Percentiles rank a stretch among this genome's conserved stretches.
Evolutionary conservation across 2,888 invertebrate species (phyloP).

Genomic region (Chrysomela aeneicollis): DNA sequence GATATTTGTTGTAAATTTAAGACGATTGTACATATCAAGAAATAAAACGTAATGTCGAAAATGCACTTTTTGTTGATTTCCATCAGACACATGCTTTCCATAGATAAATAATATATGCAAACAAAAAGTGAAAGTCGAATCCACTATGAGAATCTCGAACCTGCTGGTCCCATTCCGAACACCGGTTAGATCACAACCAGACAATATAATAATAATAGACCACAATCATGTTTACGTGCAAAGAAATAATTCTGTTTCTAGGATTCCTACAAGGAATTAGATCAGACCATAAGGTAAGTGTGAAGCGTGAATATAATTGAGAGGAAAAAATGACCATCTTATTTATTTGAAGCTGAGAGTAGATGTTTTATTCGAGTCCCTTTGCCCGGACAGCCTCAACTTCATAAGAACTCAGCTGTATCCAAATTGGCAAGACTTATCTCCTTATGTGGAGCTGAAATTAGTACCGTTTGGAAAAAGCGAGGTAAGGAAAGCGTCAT

Average conservation of each 20-base stretch:
- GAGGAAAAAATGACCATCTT: too few species aligned
- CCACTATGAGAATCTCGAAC: neutral
- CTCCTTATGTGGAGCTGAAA: constrained; percentile 63
- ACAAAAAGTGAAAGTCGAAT: neutral
- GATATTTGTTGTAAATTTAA: constrained; percentile 11
- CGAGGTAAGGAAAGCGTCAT: constrained; percentile 59
- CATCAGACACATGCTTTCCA: too few species aligned
- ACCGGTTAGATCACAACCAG: neutral
- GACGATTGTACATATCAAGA: constrained; percentile 16
- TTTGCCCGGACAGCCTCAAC: constrained; percentile 68
- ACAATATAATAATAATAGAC: neutral
- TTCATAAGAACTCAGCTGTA: constrained; percentile 67
- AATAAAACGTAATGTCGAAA: neutral
- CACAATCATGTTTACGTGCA: neutral
- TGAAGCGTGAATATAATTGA: too few species aligned
- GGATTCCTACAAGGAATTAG: neutral
- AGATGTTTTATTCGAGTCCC: constrained; percentile 68
- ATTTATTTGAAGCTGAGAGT: constrained; percentile 61
- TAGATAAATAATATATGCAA: too few species aligned
- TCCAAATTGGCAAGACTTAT: constrained; percentile 63
- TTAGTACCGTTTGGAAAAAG: constrained; percentile 74
- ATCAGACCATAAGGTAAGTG: constrained; percentile 1
- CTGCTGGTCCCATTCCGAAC: neutral
- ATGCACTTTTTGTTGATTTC: too few species aligned
- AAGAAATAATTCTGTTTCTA: neutral